Evolutionary conservation across 1,140 invertebrate species (phyloP).

Genomic region (Homarus americanus): DNA sequence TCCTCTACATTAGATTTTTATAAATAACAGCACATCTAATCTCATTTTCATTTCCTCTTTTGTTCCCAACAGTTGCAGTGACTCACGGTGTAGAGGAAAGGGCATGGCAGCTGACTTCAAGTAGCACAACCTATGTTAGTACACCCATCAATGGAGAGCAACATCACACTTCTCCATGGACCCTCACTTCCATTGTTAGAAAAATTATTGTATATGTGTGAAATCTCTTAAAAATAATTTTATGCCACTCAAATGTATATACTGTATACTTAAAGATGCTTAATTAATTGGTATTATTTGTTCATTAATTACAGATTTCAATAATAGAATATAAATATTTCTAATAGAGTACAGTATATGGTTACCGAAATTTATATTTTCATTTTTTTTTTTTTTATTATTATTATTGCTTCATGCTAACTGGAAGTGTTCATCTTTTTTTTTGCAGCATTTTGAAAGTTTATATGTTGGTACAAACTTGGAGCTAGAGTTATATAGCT

Average conservation of each 20-base stretch:
- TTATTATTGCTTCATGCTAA: not conserved
- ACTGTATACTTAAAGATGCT: not conserved
- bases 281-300: too few relatives aligned
- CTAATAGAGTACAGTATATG: too few relatives aligned
- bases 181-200: constrained; percentile 59
- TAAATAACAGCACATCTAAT: not conserved
- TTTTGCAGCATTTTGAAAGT: too few relatives aligned
- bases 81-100: constrained; percentile 45
- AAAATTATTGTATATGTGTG: constrained; percentile 58
- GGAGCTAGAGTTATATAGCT: too few relatives aligned
- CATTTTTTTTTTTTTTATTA: constrained; percentile 17
- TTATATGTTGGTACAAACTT: too few relatives aligned
- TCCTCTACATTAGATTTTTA: too few relatives aligned
- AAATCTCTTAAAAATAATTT: not conserved
- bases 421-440: too few relatives aligned
- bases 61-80: constrained; percentile 32
- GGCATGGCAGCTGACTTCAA: constrained; percentile 54
- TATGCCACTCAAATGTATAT: not conserved
- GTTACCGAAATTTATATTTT: not conserved
- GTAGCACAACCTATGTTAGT: constrained; percentile 56
- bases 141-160: constrained; percentile 39
- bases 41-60: not conserved
- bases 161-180: constrained; percentile 57
- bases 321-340: too few relatives aligned
- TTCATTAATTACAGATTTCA: too few relatives aligned